Evolutionary conservation across 2,888 invertebrate genomes (phyloP).

Genomic region (Pristionchus entomophagus): DNA sequence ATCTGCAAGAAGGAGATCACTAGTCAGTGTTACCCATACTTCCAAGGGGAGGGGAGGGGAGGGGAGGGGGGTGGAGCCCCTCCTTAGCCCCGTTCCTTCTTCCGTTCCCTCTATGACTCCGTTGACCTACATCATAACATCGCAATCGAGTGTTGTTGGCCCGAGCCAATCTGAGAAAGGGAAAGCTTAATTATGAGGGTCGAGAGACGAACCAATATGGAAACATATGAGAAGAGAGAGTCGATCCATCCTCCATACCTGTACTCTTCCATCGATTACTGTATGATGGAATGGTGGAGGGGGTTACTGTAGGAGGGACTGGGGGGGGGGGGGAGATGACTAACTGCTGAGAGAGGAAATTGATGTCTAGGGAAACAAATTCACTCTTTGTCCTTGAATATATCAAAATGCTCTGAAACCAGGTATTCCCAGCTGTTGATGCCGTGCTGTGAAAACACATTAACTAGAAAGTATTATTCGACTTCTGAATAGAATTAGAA

Average conservation of each 20-base stretch:
- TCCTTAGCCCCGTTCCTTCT: neutral
- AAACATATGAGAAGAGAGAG: slow-evolving; percentile 12
- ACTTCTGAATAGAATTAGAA: too few species aligned
- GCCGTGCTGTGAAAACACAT: too few species aligned
- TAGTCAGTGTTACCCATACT: slow-evolving; percentile 61
- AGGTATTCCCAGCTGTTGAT: too few species aligned
- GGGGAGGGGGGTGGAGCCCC: too few species aligned
- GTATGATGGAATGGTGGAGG: neutral
- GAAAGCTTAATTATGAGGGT: slow-evolving; percentile 26
- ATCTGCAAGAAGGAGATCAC: slow-evolving; percentile 70
- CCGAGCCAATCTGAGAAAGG: slow-evolving; percentile 2
- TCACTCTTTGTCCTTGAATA: too few species aligned
- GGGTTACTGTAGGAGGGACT: too few species aligned
- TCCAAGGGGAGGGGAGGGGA: too few species aligned
- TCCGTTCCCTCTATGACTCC: neutral
- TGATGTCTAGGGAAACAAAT: too few species aligned
- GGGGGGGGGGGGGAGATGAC: neutral
- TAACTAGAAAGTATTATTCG: too few species aligned
- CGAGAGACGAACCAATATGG: slow-evolving; percentile 22
- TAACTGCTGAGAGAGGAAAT: neutral
- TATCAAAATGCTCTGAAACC: too few species aligned
- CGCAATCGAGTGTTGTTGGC: neutral
- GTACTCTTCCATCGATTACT: too few species aligned
- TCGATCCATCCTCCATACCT: too few species aligned
- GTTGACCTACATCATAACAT: slow-evolving; percentile 3